These are phyloP conservation scores for Dyspetes luteomarginatus DNA, from an alignment of 2,888 invertebrate genomes.

Conservation along the genomic window DNA sequence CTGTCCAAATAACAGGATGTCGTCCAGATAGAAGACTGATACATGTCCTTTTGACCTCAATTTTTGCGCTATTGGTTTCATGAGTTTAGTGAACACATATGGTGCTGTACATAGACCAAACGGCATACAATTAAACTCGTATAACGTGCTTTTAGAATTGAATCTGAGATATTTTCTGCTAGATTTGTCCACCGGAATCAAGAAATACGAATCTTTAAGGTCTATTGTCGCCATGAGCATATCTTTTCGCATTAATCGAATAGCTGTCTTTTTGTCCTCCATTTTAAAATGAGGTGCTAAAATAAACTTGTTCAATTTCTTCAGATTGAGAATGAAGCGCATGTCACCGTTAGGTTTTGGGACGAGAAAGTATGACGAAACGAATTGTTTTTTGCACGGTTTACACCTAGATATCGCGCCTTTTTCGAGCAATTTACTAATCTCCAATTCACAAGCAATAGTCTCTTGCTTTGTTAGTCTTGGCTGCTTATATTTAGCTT, in stretches of 20 bases:
- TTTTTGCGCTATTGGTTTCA: slow-evolving; percentile 32
- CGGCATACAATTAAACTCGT: slow-evolving; percentile 10
- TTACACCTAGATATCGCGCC: background rate
- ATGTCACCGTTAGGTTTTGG: background rate
- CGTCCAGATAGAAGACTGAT: slow-evolving; percentile 39
- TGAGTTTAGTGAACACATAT: slow-evolving; percentile 28
- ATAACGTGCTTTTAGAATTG: slow-evolving; percentile 19
- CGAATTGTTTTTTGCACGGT: slow-evolving; percentile 9
- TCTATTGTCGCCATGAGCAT: background rate
- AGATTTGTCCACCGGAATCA: background rate
- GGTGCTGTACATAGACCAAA: slow-evolving; percentile 23
- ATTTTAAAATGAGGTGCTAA: background rate
- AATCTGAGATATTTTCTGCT: slow-evolving; percentile 22
- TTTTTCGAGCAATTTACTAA: background rate
- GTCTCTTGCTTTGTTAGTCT: slow-evolving; percentile 19
- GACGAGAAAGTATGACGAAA: slow-evolving; percentile 15
- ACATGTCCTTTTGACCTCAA: slow-evolving; percentile 36
- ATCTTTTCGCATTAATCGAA: slow-evolving; percentile 3
- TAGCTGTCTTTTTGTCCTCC: background rate
- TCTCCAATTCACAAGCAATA: slow-evolving; percentile 14
- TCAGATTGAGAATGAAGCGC: background rate
- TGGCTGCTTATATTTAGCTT: background rate
- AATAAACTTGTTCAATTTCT: slow-evolving; percentile 1
- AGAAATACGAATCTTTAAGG: background rate
- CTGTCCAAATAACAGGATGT: too few relatives aligned